Evolutionary conservation across 2,888 invertebrate genomes (phyloP), one percentile per base, ranked within the genome.

Genomic region (Neoascia interrupta): DNA sequence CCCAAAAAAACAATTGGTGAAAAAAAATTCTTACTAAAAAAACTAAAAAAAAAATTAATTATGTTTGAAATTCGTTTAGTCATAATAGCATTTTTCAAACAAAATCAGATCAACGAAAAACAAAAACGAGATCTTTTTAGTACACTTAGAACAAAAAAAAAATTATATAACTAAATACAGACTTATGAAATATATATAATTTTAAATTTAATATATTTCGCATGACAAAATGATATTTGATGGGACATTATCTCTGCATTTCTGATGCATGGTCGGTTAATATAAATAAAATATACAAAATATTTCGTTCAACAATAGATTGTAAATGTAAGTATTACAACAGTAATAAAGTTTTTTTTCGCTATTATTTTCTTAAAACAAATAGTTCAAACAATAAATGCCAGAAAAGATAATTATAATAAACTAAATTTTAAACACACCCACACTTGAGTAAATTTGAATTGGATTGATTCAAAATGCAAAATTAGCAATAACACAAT

Each of bases 321-420:
- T 83, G 82, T 84, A 81, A 83, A 83, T 82, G 83, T 83, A 84
- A 84, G 84, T 84, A 84, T 82, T 69, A 73, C 66, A 45, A 72
- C 43, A 70, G 51, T 64, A 69, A 54, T 66, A 61, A 16, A 53
- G 15, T 47, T 68, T 66, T 37, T 16, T 37, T 63, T n/a, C n/a
- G n/a, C n/a, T 70, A 45, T 66, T 45, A 45, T 53, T 74, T 63
- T 54, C 34, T 51, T 41, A 36, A 47, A 6, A 60, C 19, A 34
- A 66, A 43, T 70, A 66, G 66, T 66, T 79, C 58, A 66, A 66
- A 60, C 15, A 72, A 68, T 28, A 64, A 72, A 60, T 72, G 72
- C 66, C 79, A 79, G 47, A 64, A 60, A 49, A 37, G 4, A 43
- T 49, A 15, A 53, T 23, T 5, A 19, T 4, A 64, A 11, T 47